phyloP scores from a whole-genome alignment of 2,113 vertebrate genomes.

The Centropus unirufus region DNA sequence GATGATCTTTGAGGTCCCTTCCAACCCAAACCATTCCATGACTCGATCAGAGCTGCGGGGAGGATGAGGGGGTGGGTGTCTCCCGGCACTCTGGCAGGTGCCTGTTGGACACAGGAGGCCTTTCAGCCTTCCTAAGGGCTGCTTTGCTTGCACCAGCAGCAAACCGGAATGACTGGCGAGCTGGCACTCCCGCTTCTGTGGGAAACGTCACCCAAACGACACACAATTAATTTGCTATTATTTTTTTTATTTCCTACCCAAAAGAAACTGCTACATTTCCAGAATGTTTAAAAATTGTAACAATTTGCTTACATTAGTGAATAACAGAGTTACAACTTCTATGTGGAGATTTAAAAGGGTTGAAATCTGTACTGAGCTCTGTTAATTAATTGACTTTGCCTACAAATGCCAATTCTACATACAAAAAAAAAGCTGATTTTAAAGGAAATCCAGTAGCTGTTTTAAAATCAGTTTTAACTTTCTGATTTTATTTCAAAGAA shows the following conservation, averaged over 20 bases:
- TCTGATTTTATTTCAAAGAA: neutral
- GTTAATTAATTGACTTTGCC: neutral
- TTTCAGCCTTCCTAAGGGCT: neutral
- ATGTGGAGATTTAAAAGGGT: constrained; percentile 29
- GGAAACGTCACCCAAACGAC: fast-evolving
- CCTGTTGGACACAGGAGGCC: neutral
- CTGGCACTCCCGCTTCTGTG: neutral
- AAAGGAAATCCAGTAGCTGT: constrained; percentile 10
- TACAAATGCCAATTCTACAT: neutral
- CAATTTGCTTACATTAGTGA: neutral
- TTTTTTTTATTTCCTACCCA: constrained; percentile 57
- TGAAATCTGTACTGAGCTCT: neutral
- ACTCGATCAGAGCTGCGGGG: neutral
- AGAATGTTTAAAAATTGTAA: constrained; percentile 27
- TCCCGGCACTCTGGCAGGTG: neutral
- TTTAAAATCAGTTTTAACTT: constrained; percentile 18
- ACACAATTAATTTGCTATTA: neutral
- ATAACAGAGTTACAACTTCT: constrained; percentile 1
- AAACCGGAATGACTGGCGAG: fast-evolving
- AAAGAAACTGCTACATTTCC: constrained; percentile 52
- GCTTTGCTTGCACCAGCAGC: neutral
- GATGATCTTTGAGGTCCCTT: too few relatives aligned
- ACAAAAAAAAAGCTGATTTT: neutral
- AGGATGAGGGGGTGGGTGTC: too few relatives aligned
- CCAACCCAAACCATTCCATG: too few relatives aligned